Percentiles rank a stretch among this genome's conserved stretches.
Conservation (phyloP, 2,797 vertebrate species). For the Phrynocephalus guinanensis region DNA sequence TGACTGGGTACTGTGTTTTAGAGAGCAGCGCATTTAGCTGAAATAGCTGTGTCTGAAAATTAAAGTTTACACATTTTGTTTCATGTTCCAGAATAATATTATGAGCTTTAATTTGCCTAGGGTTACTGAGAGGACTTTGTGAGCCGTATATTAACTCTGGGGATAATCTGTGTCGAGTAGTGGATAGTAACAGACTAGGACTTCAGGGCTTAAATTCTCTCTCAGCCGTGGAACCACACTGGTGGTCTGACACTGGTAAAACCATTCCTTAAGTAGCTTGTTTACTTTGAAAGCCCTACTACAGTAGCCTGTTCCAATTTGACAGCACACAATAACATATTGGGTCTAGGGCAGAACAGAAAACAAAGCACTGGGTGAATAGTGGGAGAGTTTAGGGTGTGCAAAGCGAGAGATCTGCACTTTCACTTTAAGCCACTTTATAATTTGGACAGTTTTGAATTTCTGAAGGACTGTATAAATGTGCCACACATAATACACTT, state of each 20-base stretch:
- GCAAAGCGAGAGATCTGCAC: neutral
- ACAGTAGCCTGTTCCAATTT: too few relatives aligned
- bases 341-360: neutral
- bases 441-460: neutral
- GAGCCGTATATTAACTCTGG: neutral
- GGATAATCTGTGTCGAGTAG: neutral
- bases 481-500: neutral
- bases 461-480: neutral
- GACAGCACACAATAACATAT: too few relatives aligned
- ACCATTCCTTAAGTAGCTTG: too few relatives aligned
- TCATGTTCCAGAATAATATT: neutral
- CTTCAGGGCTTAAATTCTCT: too few relatives aligned
- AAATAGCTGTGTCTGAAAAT: constrained; percentile 15
- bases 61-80: neutral
- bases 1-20: neutral
- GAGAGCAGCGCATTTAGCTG: neutral
- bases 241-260: too few relatives aligned
- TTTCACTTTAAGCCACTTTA: neutral
- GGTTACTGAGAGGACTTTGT: neutral
- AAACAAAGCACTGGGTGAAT: neutral
- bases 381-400: neutral
- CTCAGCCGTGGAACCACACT: too few relatives aligned
- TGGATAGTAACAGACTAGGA: neutral
- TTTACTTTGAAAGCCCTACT: too few relatives aligned
- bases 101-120: neutral